Evolutionary conservation across 2,888 invertebrate species (phyloP), one percentile per base, ranked within the genome.

Genomic region (Dastarcus helophoroides): DNA sequence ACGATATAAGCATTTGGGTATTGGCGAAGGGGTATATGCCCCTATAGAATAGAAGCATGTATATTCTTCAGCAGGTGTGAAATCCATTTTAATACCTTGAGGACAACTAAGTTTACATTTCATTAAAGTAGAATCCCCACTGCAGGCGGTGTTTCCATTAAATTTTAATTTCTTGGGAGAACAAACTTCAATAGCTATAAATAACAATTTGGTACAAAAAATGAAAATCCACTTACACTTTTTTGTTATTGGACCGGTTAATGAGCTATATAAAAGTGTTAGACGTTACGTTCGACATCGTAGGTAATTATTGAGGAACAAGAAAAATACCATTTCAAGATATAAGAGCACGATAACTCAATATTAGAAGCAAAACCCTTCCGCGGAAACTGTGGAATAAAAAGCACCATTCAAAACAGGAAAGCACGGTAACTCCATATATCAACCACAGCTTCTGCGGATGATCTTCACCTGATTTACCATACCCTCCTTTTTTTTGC

Each of bases 101-200:
- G 84, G 80, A 44, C 88, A 88, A 3, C 54, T 61, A 5, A 88
- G 53, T 3, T 10, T 21, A 53, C 88, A 89, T 3, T 66, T 67
- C 40, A 76, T 71, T 15, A 62, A 56, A 19, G 74, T 68, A 4
- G 58, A 63, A 42, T 73, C 68, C 2, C 76, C 78, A 1, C 65
- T 65, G 51, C 88, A 88, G 19, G 71, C 71, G 60, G 76, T 81
- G 10, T 72, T 78, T 8, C 85, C 88, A 58, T 84, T 84, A 56
- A 85, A 84, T 0, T 69, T 67, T 3, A 83, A 53, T 38, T 76
- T 76, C 12, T 69, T 66, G 2, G 70, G 58, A 39, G 68, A 68
- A 42, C 82, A 79, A 1, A 59, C 68, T 26, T 67, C 69, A 6
- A 65, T 60, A 27, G 68, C 80, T 80, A 45, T 3, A 54, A 54